Evolutionary conservation across 2,113 vertebrate species (phyloP).

Genomic region (Labeo catla): DNA sequence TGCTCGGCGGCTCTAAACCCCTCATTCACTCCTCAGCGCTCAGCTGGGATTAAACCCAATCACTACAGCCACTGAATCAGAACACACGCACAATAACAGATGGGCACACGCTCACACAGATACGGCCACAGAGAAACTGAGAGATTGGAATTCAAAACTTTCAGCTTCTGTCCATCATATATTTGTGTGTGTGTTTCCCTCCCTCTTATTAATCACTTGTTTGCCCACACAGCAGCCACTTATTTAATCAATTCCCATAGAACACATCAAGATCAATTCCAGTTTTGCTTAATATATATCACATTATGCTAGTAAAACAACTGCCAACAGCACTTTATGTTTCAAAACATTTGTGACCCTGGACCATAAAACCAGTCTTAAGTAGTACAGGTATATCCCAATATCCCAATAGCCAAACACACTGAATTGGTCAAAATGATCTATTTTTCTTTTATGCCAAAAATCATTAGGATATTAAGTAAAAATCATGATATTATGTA

Average conservation of each 20-base stretch:
- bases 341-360: not conserved
- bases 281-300: not conserved
- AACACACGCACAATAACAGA: conserved; percentile 74
- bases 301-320: not conserved
- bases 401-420: too few species aligned
- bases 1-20: conserved; percentile 62
- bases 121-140: not conserved
- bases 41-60: conserved; percentile 76
- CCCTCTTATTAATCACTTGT: not conserved
- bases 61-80: conserved; percentile 71
- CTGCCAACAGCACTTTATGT: not conserved
- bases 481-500: too few species aligned
- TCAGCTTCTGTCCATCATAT: not conserved
- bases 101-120: conserved; percentile 57
- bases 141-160: conserved; percentile 10
- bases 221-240: not conserved
- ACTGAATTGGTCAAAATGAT: too few species aligned
- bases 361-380: too few species aligned
- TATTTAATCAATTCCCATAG: not conserved
- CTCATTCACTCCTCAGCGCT: conserved; percentile 72
- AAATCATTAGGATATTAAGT: too few species aligned
- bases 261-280: not conserved
- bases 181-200: not conserved
- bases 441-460: too few species aligned
- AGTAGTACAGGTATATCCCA: too few species aligned